Evolutionary conservation across 2,888 invertebrate genomes (phyloP).

Genomic region (Encarsia formosa): DNA sequence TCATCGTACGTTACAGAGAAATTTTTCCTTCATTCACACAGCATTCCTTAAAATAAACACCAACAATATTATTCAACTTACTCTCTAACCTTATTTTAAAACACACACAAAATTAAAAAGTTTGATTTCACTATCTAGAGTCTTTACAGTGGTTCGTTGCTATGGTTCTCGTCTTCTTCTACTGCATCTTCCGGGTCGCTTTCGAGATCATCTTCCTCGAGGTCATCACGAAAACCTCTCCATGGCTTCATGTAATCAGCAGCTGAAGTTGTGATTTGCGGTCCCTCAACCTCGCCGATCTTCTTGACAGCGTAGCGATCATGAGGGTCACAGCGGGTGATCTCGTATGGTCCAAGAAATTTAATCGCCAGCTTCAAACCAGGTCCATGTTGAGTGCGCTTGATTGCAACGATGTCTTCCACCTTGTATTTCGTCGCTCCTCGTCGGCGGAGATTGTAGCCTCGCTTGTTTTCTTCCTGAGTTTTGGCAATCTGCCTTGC

Average conservation of each 20-base stretch:
- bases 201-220: background rate
- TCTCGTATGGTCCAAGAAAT: conserved; percentile 25
- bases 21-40: too few relatives aligned
- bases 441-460: conserved; percentile 25
- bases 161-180: too few relatives aligned
- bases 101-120: too few relatives aligned
- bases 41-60: too few relatives aligned
- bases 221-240: conserved; percentile 1
- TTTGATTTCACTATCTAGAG: too few relatives aligned
- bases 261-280: conserved; percentile 1
- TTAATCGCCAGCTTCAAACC: conserved; percentile 25
- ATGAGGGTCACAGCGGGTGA: conserved; percentile 30
- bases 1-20: too few relatives aligned
- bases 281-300: background rate
- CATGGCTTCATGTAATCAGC: conserved; percentile 18
- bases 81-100: too few relatives aligned
- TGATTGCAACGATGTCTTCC: conserved; percentile 25
- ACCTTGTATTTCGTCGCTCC: conserved; percentile 14
- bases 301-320: conserved; percentile 36
- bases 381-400: conserved; percentile 22
- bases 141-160: too few relatives aligned
- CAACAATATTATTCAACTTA: too few relatives aligned
- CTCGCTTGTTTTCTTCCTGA: conserved; percentile 7
- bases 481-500: background rate
- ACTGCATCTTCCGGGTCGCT: too few relatives aligned